Base-by-base conservation (phyloP, 2,888 invertebrate species). In the Sialis fuliginosa region DNA sequence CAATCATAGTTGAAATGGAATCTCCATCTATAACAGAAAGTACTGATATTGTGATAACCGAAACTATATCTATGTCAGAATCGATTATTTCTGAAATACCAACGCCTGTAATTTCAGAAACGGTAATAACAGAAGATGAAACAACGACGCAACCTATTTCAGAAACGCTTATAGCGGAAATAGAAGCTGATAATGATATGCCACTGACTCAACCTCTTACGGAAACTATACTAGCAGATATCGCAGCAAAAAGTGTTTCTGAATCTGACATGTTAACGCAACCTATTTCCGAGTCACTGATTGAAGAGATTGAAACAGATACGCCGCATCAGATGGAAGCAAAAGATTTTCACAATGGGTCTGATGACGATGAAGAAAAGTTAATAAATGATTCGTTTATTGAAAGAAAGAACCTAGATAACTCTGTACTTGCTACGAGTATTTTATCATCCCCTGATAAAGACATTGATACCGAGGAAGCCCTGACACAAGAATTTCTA, bases 401-500 rank as follows among this genome's bases (percentile, higher is more conserved):
- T 7, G 34, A 42, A 30, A 13, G 30, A 12, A 33, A 31, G 39
- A 4, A 39, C 33, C 22, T 35, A 6, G 40, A 44, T 37, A 43
- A 43, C 33, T 32, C 41, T 10, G n/a, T 47, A 7, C 9, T 44
- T 9, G 46, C 39, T 9, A 48, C 47, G 32, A 52, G 52, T 31
- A 8, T 62, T 6, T 54, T 60, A n/a, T 66, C 63, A 8, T 70
- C 70, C 1, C 69, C 70, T 0, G 62, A 22, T 22, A 22, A 60
- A 10, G 63, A 63, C 55, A 63, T 65, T 37, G 50, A 51, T 40
- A 62, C 64, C 32, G 59, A 56, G 33, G 62, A 66, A 51, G 64
- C 68, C 52, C 67, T 70, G 48, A 60, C 65, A 54, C 75, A 39
- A 32, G 45, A 75, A 57, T 70, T 78, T 49, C 57, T 77, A 10